Evolutionary conservation across 2,888 invertebrate species (phyloP), one percentile per base, ranked within the genome.

Genomic region (Petrolisthes cinctipes): DNA sequence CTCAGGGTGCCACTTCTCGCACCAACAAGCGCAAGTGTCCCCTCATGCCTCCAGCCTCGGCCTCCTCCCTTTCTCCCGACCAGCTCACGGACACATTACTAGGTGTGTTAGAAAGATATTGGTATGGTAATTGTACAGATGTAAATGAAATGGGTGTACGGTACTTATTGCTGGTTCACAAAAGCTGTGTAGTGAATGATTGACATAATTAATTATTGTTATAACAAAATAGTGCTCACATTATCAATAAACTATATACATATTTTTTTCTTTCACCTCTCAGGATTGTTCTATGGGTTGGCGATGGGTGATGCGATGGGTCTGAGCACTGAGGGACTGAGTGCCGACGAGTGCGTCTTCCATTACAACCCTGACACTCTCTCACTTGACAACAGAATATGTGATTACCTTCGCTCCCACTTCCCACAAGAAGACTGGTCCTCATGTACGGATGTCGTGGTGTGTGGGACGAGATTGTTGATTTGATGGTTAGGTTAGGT

Each of bases 351-450:
- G 90, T 92, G 92, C 84, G 88, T 85, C 14, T 93, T 93, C 91
- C 92, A 93, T 91, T 93, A 93, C 89, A 90, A 91, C 85, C 83
- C 89, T 5, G 91, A 90, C 54, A 93, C 92, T 54, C 7, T 90
- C 86, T 73, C 83, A 11, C 76, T 89, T 71, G 83, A 89, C n/a
- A 92, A 92, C 79, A 92, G 92, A 83, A 92, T 93, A 4, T 92
- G 92, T 85, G 93, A 93, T 91, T 92, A 92, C 83, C 92, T 92
- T 82, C 90, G 93, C 73, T 91, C 92, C 14, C 92, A 92, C 20
- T 93, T 93, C 92, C 91, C 91, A 78, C 92, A 91, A 51, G 92
- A 93, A 51, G 92, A 93, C 91, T 93, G 93, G 93, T 93, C 93
- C 5, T 92, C 92, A 9, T 92, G 93, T 90, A 92, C 92, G 91